Conservation (phyloP, 2,888 invertebrate genomes). For the Caenorhabditis sp. region DNA sequence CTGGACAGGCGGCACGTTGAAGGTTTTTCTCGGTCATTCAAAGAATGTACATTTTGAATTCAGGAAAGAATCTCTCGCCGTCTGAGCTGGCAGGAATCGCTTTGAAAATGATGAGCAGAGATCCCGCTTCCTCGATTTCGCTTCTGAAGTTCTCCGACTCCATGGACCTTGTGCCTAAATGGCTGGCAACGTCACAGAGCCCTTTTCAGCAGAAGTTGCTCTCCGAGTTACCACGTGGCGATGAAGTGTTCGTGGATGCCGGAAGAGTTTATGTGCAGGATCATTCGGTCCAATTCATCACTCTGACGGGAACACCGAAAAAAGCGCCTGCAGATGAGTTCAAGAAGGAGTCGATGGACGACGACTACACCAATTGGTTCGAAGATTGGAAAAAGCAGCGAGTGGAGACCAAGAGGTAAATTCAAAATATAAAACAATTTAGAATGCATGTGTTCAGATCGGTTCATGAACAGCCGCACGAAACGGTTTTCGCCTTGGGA, state of each 20-base stretch:
- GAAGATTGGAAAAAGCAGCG: constrained; percentile 61
- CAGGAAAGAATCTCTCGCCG: constrained; percentile 59
- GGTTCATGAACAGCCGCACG: constrained; percentile 74
- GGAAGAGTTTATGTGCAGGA: constrained; percentile 74
- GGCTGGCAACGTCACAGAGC: constrained; percentile 76
- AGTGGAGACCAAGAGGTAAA: constrained; percentile 27
- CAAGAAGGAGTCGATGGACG: constrained; percentile 62
- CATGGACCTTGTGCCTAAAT: constrained; percentile 52
- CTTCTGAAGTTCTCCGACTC: constrained; percentile 60
- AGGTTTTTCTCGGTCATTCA: constrained; percentile 50
- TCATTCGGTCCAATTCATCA: constrained; percentile 64
- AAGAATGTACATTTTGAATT: not conserved
- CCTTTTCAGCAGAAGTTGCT: constrained; percentile 70
- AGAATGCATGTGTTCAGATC: constrained; percentile 31
- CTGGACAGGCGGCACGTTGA: constrained; percentile 82
- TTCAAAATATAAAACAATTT: no score
- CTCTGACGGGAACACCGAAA: constrained; percentile 56
- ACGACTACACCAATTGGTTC: constrained; percentile 64
- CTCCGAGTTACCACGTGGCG: constrained; percentile 34
- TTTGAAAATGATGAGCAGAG: constrained; percentile 76
- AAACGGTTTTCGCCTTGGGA: constrained; percentile 70
- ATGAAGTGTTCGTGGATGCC: constrained; percentile 72
- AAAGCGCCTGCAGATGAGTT: constrained; percentile 59
- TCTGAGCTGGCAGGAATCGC: constrained; percentile 76
- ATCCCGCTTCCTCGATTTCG: constrained; percentile 72